Conservation (phyloP, 2,888 invertebrate genomes). For the Hylaea fasciaria region DNA sequence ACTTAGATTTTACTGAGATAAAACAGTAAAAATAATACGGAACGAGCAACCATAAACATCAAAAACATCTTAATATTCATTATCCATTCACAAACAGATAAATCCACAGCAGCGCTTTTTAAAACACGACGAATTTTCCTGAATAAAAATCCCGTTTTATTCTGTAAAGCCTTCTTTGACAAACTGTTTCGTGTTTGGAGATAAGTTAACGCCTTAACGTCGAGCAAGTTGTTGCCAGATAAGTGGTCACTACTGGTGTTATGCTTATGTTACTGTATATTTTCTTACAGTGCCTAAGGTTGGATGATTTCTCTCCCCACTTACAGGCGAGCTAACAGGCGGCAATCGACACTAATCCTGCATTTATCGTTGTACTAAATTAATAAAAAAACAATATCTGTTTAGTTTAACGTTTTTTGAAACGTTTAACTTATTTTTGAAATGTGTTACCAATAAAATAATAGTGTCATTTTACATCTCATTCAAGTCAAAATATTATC, state of each 20-base stretch:
- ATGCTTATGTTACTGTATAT: slow-evolving; percentile 4
- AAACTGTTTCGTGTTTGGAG: slow-evolving; percentile 22
- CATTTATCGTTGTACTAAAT: too few species aligned
- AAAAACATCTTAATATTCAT: neutral
- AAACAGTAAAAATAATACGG: too few species aligned
- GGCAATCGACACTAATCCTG: neutral
- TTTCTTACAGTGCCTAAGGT: slow-evolving; percentile 7
- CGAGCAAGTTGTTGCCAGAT: slow-evolving; percentile 22
- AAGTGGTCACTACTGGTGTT: slow-evolving; percentile 23
- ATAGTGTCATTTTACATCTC: too few species aligned
- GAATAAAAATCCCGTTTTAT: slow-evolving; percentile 13
- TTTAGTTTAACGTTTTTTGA: too few species aligned
- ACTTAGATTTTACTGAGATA: too few species aligned
- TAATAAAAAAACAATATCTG: too few species aligned
- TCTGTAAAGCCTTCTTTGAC: slow-evolving; percentile 20
- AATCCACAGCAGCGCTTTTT: neutral
- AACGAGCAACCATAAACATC: too few species aligned
- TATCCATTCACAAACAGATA: neutral
- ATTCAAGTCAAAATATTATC: too few species aligned
- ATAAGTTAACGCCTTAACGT: slow-evolving; percentile 23
- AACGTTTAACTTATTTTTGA: too few species aligned
- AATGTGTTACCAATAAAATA: too few species aligned
- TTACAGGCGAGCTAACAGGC: too few species aligned
- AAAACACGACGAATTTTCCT: slow-evolving; percentile 1
- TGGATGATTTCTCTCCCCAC: neutral